These are phyloP conservation scores for Drosophila cyrtoloma DNA, from an alignment of 2,888 invertebrate species.

Conservation along the genomic window DNA sequence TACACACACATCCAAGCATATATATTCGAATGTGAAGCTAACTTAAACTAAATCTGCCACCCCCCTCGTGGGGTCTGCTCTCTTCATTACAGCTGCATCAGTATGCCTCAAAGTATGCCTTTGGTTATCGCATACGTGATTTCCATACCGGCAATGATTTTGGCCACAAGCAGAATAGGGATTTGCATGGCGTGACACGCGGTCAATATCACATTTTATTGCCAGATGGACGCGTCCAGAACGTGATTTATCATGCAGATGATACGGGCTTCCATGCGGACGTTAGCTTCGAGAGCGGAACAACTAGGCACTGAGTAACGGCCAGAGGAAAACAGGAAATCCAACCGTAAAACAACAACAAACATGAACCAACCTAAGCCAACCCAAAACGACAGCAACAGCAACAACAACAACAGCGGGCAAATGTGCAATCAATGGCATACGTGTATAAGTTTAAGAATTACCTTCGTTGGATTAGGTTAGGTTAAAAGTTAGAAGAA, in stretches of 20 bases:
- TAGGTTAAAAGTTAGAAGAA: neutral
- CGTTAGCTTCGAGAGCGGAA: conserved; percentile 88
- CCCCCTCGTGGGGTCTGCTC: neutral
- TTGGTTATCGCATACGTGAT: conserved; percentile 91
- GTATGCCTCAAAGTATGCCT: conserved; percentile 88
- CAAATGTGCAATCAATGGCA: conserved; percentile 43
- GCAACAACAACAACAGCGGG: conserved; percentile 18
- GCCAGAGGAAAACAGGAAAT: neutral
- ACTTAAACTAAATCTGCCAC: conserved; percentile 29
- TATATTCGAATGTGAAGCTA: conserved; percentile 22
- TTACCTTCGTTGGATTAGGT: neutral
- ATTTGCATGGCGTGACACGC: conserved; percentile 88
- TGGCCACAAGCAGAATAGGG: conserved; percentile 90
- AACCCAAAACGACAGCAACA: neutral
- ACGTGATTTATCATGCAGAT: conserved; percentile 92
- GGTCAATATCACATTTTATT: conserved; percentile 92
- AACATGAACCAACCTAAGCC: neutral
- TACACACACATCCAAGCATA: neutral
- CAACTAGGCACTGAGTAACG: conserved; percentile 56
- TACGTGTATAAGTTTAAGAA: conserved; percentile 21
- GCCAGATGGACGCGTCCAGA: conserved; percentile 92
- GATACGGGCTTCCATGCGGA: conserved; percentile 92
- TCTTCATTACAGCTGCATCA: conserved; percentile 86
- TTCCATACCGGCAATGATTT: conserved; percentile 90
- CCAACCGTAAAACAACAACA: conserved; percentile 3